Percentiles rank a stretch among this genome's conserved stretches.
Evolutionary conservation across 2,888 invertebrate species (phyloP).

Genomic region (Sphecodes monilicornis): DNA sequence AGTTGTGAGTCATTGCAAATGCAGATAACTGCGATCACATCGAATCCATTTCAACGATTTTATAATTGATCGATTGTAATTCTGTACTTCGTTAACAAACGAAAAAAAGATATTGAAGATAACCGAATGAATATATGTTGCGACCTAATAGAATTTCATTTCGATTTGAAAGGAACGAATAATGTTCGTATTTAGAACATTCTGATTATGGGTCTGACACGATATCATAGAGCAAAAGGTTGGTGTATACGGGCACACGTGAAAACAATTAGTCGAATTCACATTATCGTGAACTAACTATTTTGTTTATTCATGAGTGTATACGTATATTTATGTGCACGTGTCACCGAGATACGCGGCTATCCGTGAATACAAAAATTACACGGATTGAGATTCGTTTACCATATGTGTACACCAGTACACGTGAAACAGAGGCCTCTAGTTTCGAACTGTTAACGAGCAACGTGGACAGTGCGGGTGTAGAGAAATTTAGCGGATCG

Average conservation of each 20-base stretch:
- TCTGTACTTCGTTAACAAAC: too few species aligned
- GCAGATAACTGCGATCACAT: too few species aligned
- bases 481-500: conserved; percentile 20
- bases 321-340: not conserved
- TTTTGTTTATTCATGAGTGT: not conserved
- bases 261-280: too few species aligned
- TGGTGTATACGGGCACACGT: not conserved
- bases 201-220: too few species aligned
- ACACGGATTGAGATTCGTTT: not conserved
- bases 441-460: not conserved
- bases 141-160: too few species aligned
- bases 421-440: not conserved
- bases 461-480: conserved; percentile 20
- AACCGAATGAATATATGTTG: too few species aligned
- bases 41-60: too few species aligned
- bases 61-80: too few species aligned
- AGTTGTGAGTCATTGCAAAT: too few species aligned
- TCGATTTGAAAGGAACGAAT: too few species aligned
- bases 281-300: not conserved
- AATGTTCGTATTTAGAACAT: too few species aligned
- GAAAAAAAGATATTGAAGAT: too few species aligned
- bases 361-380: not conserved
- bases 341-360: not conserved
- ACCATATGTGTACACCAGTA: not conserved
- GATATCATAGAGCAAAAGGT: not conserved